Evolutionary conservation across 2,113 vertebrate species (phyloP), one percentile per base, ranked within the genome.

Genomic region (Dendrocopos noguchii): DNA sequence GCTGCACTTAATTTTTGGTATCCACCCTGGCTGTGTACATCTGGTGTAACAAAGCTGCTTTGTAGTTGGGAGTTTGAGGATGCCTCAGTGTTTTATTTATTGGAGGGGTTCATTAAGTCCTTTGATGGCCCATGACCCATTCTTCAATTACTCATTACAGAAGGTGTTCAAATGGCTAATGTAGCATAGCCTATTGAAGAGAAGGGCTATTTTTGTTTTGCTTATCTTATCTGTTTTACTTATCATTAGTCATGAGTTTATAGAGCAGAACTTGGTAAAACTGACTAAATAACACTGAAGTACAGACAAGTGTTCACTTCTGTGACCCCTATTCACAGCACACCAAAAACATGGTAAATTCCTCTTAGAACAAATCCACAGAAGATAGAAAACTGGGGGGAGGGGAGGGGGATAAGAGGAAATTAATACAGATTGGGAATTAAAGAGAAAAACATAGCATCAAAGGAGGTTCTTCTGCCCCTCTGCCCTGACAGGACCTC

Each of bases 211-310:
- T 96, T 96, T 67, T 95, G 72, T 91, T 93, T 92, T 91, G 88
- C 80, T 91, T 96, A 90, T 82, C 88, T 94, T 94, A 90, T 95
- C 90, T 94, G 22, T 88, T 96, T 95, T 93, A 72, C 85, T 95
- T 95, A 80, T 88, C 88, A 87, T 95, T 96, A 94, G 72, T 88
- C 87, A 84, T 85, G 76, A 89, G 27, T 95, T 91, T 93, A 94
- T 80, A 93, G 79, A 92, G 91, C 82, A 83, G 79, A 93, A 88
- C 93, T 85, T 70, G 53, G 34, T 65, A 85, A 90, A 95, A 95
- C 1, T 6, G 70, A 80, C 60, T 84, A 94, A 93, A 52, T 79
- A 84, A 94, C 25, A 87, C 8, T 44, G 25, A 85, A 50, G 12
- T 72, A 90, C 29, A 84, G 66, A 68, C 12, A 80, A 90, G 17